These are phyloP conservation scores for Phoeniculus purpureus DNA, from an alignment of 2,797 vertebrate species.

Conservation along the genomic window DNA sequence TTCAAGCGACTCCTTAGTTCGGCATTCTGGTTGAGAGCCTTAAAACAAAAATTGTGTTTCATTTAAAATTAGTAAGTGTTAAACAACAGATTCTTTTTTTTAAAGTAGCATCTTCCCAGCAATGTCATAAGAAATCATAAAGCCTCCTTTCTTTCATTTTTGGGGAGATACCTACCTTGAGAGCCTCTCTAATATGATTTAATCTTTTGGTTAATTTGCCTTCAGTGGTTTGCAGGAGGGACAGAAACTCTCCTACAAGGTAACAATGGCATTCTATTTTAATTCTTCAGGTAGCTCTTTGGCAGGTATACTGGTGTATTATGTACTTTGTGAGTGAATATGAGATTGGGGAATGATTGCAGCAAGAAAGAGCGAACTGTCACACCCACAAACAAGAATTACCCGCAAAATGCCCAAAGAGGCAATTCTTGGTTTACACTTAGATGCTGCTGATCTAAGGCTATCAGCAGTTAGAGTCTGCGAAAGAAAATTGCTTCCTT, in stretches of 20 bases:
- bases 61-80: slow-evolving; percentile 69
- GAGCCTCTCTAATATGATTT: background rate
- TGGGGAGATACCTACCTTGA: background rate
- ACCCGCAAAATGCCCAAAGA: background rate
- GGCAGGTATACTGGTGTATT: background rate
- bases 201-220: background rate
- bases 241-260: background rate
- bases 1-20: slow-evolving; percentile 95
- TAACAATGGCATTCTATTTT: background rate
- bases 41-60: slow-evolving; percentile 77
- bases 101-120: background rate
- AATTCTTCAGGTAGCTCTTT: background rate
- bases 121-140: slow-evolving; percentile 1
- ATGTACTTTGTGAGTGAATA: background rate
- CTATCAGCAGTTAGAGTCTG: background rate
- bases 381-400: background rate
- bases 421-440: background rate
- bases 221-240: background rate
- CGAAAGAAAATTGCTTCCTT: background rate
- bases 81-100: background rate
- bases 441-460: background rate
- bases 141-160: background rate
- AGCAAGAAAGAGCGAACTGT: background rate
- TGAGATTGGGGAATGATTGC: background rate
- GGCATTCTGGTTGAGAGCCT: slow-evolving; percentile 97